Percentiles rank a stretch among this genome's conserved stretches.
Evolutionary conservation across 2,888 invertebrate genomes (phyloP).

Genomic region (Nomada lathburiana): DNA sequence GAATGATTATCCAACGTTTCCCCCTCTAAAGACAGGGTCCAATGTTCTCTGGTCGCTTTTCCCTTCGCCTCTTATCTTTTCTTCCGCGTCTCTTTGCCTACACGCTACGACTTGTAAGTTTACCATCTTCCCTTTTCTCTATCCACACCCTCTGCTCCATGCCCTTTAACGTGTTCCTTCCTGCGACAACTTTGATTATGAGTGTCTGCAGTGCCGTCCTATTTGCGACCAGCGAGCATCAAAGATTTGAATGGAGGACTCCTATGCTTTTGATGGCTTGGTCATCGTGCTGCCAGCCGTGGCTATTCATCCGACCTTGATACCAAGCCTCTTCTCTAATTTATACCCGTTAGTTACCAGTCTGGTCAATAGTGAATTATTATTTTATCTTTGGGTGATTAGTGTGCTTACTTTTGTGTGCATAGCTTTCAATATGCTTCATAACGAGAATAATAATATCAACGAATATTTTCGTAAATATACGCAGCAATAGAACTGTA

Average conservation of each 20-base stretch:
- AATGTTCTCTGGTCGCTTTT: slow-evolving; percentile 38
- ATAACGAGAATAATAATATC: too few relatives aligned
- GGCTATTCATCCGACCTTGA: slow-evolving; percentile 63
- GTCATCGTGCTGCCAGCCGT: slow-evolving; percentile 64
- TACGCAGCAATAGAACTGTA: too few relatives aligned
- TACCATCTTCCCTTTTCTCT: slow-evolving; percentile 32
- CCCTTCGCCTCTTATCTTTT: not conserved
- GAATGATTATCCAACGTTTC: slow-evolving; percentile 77
- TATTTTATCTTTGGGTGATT: not conserved
- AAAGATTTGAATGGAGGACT: slow-evolving; percentile 80
- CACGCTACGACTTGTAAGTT: slow-evolving; percentile 15
- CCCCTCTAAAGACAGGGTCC: slow-evolving; percentile 70
- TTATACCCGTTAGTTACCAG: slow-evolving; percentile 9
- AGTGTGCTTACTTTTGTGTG: too few relatives aligned
- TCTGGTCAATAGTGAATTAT: not conserved
- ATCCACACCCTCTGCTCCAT: slow-evolving; percentile 37
- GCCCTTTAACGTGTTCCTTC: slow-evolving; percentile 55
- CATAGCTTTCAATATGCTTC: too few relatives aligned
- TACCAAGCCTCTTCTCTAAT: slow-evolving; percentile 50
- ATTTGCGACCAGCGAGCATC: slow-evolving; percentile 71
- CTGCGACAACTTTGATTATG: slow-evolving; percentile 82
- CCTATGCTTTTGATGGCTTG: slow-evolving; percentile 80
- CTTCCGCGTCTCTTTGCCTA: slow-evolving; percentile 24
- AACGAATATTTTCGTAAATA: too few relatives aligned
- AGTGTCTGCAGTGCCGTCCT: slow-evolving; percentile 72